Percentiles rank a stretch among this genome's conserved stretches.
These are phyloP conservation scores for Polypedilum vanderplanki DNA, from an alignment of 1,140 invertebrate species.

Conservation along the genomic window DNA sequence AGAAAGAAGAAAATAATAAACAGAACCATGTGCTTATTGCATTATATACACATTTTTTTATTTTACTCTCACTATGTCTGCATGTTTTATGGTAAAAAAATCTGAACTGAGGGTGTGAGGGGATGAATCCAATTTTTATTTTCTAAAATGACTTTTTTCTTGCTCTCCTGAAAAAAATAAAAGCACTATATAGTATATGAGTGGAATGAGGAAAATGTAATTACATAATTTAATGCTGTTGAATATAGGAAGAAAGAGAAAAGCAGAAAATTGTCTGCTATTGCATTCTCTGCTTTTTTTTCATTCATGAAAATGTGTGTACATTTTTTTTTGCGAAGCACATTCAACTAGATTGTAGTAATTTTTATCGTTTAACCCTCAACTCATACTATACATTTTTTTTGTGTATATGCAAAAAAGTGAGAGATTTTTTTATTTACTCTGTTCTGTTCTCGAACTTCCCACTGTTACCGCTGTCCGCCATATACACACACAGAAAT, in stretches of 20 bases:
- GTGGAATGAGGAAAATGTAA: not conserved
- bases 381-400: not conserved
- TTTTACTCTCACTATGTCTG: not conserved
- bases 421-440: slow-evolving; percentile 19
- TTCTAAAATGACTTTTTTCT: not conserved
- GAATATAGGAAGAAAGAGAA: not conserved
- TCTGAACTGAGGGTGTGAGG: not conserved
- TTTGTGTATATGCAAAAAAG: slow-evolving; percentile 3
- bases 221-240: slow-evolving; percentile 15
- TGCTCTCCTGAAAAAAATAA: not conserved
- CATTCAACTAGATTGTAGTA: slow-evolving; percentile 19
- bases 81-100: not conserved
- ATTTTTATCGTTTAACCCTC: not conserved
- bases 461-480: not conserved
- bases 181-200: not conserved
- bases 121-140: not conserved
- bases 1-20: not conserved
- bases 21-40: not conserved
- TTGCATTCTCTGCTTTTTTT: not conserved
- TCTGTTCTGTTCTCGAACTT: not conserved
- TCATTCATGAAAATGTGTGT: not conserved
- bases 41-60: slow-evolving; percentile 3
- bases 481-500: not conserved
- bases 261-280: not conserved
- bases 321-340: not conserved